A percentile compares a stretch with the other conserved stretches of the same genome.
Evolutionary conservation across 2,113 vertebrate species (phyloP).

Genomic region (Phainopepla nitens): DNA sequence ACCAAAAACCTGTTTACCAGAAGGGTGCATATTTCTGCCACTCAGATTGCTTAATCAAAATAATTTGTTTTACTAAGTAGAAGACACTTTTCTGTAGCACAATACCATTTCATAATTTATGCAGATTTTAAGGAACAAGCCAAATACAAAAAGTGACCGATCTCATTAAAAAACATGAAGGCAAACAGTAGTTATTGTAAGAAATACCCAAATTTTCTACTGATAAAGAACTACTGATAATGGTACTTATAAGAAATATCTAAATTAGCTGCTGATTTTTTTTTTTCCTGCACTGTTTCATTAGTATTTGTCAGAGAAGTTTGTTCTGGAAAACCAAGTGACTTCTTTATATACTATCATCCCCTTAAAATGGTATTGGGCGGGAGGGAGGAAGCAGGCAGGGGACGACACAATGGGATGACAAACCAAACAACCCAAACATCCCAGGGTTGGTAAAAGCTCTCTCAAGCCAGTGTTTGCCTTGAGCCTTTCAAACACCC

Average conservation of each 20-base stretch:
- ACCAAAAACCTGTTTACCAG: neutral
- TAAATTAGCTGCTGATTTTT: neutral
- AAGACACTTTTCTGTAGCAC: neutral
- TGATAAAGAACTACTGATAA: neutral
- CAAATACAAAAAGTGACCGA: neutral
- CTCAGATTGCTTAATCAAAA: neutral
- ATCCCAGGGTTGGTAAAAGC: neutral
- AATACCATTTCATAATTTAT: neutral
- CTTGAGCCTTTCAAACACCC: neutral
- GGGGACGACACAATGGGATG: accelerated
- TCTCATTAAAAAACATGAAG: neutral
- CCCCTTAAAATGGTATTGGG: neutral
- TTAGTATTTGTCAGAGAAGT: neutral
- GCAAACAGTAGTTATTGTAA: neutral
- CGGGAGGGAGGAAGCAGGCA: neutral
- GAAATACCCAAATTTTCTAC: neutral
- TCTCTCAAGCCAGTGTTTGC: neutral
- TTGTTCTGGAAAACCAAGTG: neutral
- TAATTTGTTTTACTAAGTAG: neutral
- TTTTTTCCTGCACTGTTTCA: neutral
- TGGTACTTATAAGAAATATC: neutral
- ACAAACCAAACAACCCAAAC: neutral
- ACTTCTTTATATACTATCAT: neutral
- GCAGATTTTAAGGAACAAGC: neutral
- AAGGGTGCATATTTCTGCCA: neutral